These are phyloP conservation scores for Caenorhabditis zanzibari DNA, from an alignment of 2,888 invertebrate genomes.

Conservation along the genomic window DNA sequence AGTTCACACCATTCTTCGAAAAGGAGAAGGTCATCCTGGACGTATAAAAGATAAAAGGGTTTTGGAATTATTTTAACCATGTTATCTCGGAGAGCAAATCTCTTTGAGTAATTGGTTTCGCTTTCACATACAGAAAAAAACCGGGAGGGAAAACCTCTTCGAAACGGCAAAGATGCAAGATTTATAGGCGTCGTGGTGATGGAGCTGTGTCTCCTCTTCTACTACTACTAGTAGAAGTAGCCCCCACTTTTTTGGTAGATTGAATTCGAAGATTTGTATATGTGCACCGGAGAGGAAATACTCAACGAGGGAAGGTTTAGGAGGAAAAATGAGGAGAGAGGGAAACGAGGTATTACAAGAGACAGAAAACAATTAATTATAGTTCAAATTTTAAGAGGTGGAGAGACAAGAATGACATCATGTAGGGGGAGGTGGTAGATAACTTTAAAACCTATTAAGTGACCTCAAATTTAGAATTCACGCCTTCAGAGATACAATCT, in stretches of 20 bases:
- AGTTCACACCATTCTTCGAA: conserved; percentile 8
- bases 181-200: conserved; percentile 40
- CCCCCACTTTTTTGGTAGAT: conserved; percentile 34
- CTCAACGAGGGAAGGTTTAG: conserved; percentile 6
- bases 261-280: conserved; percentile 38
- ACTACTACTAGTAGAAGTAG: background rate
- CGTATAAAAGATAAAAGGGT: background rate
- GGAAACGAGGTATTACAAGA: conserved; percentile 12
- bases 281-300: conserved; percentile 25
- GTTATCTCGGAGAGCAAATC: conserved; percentile 16
- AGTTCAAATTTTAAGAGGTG: conserved; percentile 15
- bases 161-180: conserved; percentile 42
- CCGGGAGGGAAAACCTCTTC: conserved; percentile 5
- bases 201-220: conserved; percentile 3
- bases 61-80: conserved; percentile 9
- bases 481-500: conserved; percentile 26
- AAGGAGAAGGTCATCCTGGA: background rate
- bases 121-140: background rate
- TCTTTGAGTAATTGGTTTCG: conserved; percentile 52
- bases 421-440: background rate
- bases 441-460: conserved; percentile 18
- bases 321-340: background rate
- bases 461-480: conserved; percentile 31
- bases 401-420: conserved; percentile 29
- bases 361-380: conserved; percentile 35